Percentiles rank a stretch among this genome's conserved stretches.
Conservation (phyloP, 1,140 invertebrate genomes). For the Heliconius melpomene region DNA sequence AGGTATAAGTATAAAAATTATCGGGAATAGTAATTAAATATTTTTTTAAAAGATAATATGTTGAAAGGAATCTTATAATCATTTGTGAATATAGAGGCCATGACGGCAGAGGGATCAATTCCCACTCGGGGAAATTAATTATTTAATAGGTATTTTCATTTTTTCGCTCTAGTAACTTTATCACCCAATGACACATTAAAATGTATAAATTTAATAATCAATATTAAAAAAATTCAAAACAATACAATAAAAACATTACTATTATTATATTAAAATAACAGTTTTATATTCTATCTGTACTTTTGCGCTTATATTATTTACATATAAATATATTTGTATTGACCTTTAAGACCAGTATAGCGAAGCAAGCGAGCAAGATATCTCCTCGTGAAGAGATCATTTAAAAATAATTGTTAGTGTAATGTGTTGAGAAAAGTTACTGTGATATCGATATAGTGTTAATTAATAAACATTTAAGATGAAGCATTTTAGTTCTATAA, state of each 20-base stretch:
- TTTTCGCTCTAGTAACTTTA: no score
- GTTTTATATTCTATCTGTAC: slow-evolving; percentile 40
- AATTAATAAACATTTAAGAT: slow-evolving; percentile 43
- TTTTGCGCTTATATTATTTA: slow-evolving; percentile 33
- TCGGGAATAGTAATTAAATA: no score
- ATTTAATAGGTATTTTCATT: no score
- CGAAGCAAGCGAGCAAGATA: slow-evolving; percentile 48
- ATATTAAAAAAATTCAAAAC: neutral
- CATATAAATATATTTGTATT: slow-evolving; percentile 53
- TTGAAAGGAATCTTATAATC: no score
- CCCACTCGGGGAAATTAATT: no score
- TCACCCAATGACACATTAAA: no score
- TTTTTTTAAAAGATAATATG: no score
- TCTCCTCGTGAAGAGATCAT: slow-evolving; percentile 45
- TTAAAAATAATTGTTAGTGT: slow-evolving; percentile 14
- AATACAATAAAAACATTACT: neutral
- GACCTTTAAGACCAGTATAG: slow-evolving; percentile 66
- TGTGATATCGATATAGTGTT: slow-evolving; percentile 38
- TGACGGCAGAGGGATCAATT: no score
- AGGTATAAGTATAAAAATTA: no score
- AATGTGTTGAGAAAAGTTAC: slow-evolving; percentile 30
- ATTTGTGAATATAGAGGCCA: no score
- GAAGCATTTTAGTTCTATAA: slow-evolving; percentile 42
- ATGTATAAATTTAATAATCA: no score
- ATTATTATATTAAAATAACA: neutral